phyloP scores from a whole-genome alignment of 2,113 vertebrate species.

The Baryphthengus martii region DNA sequence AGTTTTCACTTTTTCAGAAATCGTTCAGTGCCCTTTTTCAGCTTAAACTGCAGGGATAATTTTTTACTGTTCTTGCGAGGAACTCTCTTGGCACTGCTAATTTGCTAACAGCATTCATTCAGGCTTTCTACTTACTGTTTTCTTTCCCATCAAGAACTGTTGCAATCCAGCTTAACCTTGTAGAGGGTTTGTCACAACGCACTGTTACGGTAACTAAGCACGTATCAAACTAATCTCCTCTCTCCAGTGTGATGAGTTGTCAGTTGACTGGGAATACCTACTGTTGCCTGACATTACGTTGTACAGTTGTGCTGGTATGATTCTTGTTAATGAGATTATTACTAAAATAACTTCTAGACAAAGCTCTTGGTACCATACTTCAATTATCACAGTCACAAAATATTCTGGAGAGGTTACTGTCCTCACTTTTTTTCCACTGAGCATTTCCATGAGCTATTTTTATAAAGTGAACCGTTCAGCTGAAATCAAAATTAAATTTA shows the following conservation, averaged over 20 bases:
- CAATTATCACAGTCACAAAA: background rate
- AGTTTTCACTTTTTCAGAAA: conserved; percentile 18
- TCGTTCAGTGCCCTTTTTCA: background rate
- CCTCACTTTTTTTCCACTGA: background rate
- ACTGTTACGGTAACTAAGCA: background rate
- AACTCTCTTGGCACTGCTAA: background rate
- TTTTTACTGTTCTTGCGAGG: background rate
- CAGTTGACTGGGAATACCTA: background rate
- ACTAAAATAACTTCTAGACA: background rate
- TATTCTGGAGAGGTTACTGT: background rate
- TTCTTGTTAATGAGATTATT: background rate
- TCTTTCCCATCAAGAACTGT: background rate
- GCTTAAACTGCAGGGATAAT: conserved; percentile 23
- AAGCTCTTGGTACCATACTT: background rate
- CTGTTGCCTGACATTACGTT: background rate
- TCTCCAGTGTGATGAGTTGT: fast-evolving
- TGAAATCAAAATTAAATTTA: conserved; percentile 8
- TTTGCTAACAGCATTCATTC: background rate
- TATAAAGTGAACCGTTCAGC: background rate
- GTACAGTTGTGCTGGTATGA: background rate
- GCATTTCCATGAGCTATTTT: background rate
- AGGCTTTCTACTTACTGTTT: background rate
- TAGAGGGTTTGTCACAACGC: background rate
- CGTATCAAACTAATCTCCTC: background rate
- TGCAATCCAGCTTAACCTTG: background rate